A percentile compares a stretch with the other conserved stretches of the same genome.
Conservation (phyloP, 1,140 invertebrate genomes). For the Halesus radiatus region DNA sequence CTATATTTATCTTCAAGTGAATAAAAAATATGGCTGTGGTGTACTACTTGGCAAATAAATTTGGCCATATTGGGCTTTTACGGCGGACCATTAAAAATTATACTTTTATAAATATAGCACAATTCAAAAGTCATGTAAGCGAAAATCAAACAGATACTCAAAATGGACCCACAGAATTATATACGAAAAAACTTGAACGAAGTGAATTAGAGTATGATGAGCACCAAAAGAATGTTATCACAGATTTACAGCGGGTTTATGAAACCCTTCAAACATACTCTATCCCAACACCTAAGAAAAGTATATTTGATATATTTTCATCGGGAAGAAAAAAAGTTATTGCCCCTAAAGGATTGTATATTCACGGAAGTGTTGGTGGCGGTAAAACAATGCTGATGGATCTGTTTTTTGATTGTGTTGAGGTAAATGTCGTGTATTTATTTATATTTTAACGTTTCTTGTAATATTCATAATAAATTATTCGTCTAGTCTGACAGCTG, state of each 20-base stretch:
- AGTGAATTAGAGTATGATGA: slow-evolving; percentile 70
- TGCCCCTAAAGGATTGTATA: slow-evolving; percentile 83
- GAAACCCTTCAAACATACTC: slow-evolving; percentile 75
- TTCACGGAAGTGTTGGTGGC: slow-evolving; percentile 90
- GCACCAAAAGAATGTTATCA: slow-evolving; percentile 79
- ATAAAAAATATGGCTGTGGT: slow-evolving; percentile 37
- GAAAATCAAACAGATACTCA: not conserved
- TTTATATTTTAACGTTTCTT: not conserved
- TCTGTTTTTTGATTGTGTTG: slow-evolving; percentile 85
- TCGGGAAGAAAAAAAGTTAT: slow-evolving; percentile 66
- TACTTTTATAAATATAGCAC: not conserved
- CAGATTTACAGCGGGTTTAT: slow-evolving; percentile 80
- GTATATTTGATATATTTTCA: slow-evolving; percentile 67
- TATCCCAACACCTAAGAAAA: slow-evolving; percentile 65
- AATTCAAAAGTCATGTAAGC: slow-evolving; percentile 19
- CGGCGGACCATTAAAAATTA: not conserved
- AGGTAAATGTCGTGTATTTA: slow-evolving; percentile 63
- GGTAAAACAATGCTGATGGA: slow-evolving; percentile 99
- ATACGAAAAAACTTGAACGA: slow-evolving; percentile 42
- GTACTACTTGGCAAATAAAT: slow-evolving; percentile 37
- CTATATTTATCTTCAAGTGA: slow-evolving; percentile 22
- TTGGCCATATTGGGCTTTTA: slow-evolving; percentile 12
- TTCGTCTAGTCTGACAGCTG: too few relatives aligned
- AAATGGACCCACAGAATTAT: slow-evolving; percentile 28
- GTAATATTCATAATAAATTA: too few relatives aligned